A percentile compares a stretch with the other conserved stretches of the same genome.
Conservation (phyloP, 2,888 invertebrate genomes). For the Agrochola macilenta region DNA sequence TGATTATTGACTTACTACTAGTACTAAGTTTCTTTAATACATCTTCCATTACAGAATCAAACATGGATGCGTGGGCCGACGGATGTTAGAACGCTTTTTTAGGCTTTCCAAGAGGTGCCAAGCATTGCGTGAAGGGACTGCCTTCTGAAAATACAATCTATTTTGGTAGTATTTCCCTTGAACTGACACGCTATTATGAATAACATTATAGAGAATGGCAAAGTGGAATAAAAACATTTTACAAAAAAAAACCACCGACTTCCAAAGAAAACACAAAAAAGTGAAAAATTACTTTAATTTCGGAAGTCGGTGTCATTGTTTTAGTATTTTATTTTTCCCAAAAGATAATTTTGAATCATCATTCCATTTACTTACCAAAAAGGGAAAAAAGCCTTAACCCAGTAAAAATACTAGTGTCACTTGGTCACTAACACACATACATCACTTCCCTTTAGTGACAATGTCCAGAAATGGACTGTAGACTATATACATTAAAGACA, state of each 20-base stretch:
- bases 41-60: no score
- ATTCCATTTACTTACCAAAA: not conserved
- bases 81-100: not conserved
- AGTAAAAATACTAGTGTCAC: not conserved
- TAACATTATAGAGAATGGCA: not conserved
- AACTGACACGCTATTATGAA: not conserved
- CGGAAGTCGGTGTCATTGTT: no score
- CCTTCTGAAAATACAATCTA: slow-evolving; percentile 18
- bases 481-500: not conserved
- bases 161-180: not conserved
- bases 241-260: no score
- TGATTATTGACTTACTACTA: no score
- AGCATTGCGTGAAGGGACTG: not conserved
- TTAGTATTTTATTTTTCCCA: not conserved
- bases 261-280: no score
- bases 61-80: no score
- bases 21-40: no score
- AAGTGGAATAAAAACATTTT: not conserved
- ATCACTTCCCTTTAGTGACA: no score
- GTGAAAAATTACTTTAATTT: no score
- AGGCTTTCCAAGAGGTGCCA: slow-evolving; percentile 2
- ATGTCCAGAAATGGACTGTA: not conserved
- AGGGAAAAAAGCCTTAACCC: not conserved
- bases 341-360: not conserved
- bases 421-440: not conserved